These are phyloP conservation scores for Dicaeum eximium DNA, from an alignment of 2,113 vertebrate genomes.

Conservation along the genomic window DNA sequence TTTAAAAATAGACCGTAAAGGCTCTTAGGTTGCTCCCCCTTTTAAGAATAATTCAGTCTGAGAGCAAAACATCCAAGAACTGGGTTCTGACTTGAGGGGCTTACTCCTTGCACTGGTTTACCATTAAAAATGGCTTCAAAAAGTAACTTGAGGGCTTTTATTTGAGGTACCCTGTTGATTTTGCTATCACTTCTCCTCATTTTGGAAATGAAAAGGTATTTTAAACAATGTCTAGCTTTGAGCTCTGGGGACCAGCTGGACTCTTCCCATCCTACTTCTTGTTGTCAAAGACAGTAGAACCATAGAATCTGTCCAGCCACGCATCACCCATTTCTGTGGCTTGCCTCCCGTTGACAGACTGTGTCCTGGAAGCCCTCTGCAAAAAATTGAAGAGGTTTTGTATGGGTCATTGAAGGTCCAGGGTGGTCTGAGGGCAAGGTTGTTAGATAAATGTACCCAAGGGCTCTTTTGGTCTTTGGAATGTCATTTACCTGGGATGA, in stretches of 20 bases:
- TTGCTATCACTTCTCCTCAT: neutral
- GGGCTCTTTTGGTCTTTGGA: neutral
- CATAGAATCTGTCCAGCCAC: neutral
- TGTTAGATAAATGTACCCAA: neutral
- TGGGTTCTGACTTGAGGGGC: neutral
- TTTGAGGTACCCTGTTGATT: neutral
- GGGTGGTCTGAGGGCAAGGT: neutral
- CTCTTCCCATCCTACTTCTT: neutral
- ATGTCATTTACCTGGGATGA: neutral
- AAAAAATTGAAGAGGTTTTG: neutral
- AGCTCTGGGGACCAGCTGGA: neutral
- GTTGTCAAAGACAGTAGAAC: neutral
- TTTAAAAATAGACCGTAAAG: neutral
- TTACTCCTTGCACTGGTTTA: neutral
- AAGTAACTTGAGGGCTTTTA: neutral
- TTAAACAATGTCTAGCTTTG: neutral
- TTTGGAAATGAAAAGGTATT: neutral
- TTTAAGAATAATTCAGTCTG: slow-evolving; percentile 9
- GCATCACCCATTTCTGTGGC: neutral
- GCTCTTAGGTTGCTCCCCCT: slow-evolving; percentile 1
- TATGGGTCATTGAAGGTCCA: neutral
- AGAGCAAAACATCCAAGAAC: neutral
- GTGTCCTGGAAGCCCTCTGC: neutral
- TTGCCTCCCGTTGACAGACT: neutral
- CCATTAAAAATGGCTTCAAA: neutral